These are phyloP conservation scores for Melitaea cinxia DNA, from an alignment of 1,140 invertebrate species.

Conservation along the genomic window DNA sequence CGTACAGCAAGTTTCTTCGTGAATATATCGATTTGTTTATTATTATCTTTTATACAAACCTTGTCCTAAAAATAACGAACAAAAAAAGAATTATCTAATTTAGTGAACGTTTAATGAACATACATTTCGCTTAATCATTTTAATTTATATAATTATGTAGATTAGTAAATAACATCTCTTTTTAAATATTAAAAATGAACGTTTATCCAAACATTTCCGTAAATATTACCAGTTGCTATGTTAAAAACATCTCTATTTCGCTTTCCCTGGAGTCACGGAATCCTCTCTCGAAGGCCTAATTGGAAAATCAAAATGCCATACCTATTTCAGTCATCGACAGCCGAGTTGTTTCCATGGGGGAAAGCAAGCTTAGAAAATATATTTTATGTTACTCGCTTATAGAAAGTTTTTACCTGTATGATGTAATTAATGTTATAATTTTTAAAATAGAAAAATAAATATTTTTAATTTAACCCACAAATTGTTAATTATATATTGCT, in stretches of 20 bases:
- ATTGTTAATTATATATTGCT: too few species aligned
- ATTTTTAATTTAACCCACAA: too few species aligned
- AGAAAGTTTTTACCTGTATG: background rate
- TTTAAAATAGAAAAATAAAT: too few species aligned
- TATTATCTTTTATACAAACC: too few species aligned
- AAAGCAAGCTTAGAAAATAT: slow-evolving; percentile 7
- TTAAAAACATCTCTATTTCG: slow-evolving; percentile 7
- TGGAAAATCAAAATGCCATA: slow-evolving; percentile 57
- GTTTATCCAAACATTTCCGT: background rate
- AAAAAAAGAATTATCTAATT: too few species aligned
- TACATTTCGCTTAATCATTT: too few species aligned
- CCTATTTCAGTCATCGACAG: slow-evolving; percentile 39
- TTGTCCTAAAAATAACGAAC: too few species aligned
- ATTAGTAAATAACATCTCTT: background rate
- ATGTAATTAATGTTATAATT: background rate
- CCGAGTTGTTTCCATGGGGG: slow-evolving; percentile 11
- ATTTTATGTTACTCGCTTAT: slow-evolving; percentile 11
- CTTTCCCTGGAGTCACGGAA: background rate
- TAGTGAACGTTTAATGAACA: too few species aligned
- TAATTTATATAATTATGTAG: too few species aligned
- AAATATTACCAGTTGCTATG: background rate
- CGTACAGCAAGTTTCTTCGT: too few species aligned
- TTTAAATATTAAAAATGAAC: background rate
- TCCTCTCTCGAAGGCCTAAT: slow-evolving; percentile 39
- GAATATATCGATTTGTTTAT: too few species aligned